A percentile compares a stretch with the other conserved stretches of the same genome.
Evolutionary conservation across 2,888 invertebrate species (phyloP).

Genomic region (Plebejus melissa): DNA sequence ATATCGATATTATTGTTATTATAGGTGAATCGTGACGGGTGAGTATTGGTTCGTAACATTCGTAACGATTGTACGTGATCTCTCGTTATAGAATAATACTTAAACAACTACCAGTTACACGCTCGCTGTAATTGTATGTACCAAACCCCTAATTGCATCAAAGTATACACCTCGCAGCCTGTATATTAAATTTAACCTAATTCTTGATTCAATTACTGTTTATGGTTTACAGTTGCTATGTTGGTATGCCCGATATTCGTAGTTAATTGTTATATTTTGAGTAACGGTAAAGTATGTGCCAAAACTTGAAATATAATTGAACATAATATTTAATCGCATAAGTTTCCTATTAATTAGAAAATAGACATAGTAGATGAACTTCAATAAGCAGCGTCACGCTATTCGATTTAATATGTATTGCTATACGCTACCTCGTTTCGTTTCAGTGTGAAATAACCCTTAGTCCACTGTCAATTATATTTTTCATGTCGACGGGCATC

Average conservation of each 20-base stretch:
- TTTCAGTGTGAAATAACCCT: background rate
- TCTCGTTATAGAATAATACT: conserved; percentile 38
- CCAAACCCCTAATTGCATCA: conserved; percentile 28
- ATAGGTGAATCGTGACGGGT: conserved; percentile 61
- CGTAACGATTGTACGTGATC: conserved; percentile 43
- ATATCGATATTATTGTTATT: conserved; percentile 76
- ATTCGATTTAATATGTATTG: background rate
- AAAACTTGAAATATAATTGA: background rate
- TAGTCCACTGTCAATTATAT: background rate
- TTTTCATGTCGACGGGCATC: background rate
- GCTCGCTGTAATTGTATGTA: conserved; percentile 32
- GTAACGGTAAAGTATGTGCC: too few species aligned
- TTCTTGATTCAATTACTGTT: background rate
- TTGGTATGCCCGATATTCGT: background rate
- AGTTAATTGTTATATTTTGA: background rate
- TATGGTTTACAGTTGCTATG: background rate
- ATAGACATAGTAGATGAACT: background rate
- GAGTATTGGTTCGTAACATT: conserved; percentile 46
- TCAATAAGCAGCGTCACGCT: background rate
- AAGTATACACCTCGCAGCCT: conserved; percentile 24
- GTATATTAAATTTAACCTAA: conserved; percentile 14
- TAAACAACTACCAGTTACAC: conserved; percentile 36
- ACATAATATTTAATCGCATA: background rate
- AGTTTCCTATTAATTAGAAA: background rate
- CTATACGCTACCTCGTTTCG: background rate